These are phyloP conservation scores for Setophaga petechia DNA, from an alignment of 2,113 vertebrate species.

Conservation along the genomic window DNA sequence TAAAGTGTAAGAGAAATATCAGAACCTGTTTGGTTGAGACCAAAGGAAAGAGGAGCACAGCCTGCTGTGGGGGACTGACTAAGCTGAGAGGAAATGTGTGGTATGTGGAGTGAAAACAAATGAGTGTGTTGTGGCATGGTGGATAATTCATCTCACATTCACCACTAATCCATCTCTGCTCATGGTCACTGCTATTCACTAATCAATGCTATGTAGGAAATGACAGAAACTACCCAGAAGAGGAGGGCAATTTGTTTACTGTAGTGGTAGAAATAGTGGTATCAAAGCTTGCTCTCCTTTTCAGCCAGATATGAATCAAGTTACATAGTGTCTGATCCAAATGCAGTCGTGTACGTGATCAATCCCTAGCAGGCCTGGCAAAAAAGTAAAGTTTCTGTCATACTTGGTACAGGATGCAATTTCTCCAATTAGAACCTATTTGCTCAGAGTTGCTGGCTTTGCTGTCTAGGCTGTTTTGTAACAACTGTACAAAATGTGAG, in stretches of 20 bases:
- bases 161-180: background rate
- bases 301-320: background rate
- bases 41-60: background rate
- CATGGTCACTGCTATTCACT: conserved; percentile 30
- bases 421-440: conserved; percentile 27
- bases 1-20: background rate
- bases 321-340: background rate
- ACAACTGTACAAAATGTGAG: background rate
- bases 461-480: background rate
- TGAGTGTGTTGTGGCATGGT: background rate
- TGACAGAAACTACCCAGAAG: conserved; percentile 9
- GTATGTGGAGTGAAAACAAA: background rate
- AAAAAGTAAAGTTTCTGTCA: background rate
- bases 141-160: background rate
- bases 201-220: background rate
- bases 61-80: background rate
- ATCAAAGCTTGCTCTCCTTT: conserved; percentile 35
- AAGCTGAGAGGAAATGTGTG: background rate
- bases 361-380: conserved; percentile 7
- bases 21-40: background rate
- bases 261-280: conserved; percentile 53
- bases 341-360: background rate
- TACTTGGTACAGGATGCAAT: background rate
- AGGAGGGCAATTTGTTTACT: conserved; percentile 27
- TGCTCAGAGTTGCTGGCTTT: conserved; percentile 48